Evolutionary conservation across 2,888 invertebrate species (phyloP).

Genomic region (Drosophila leonis): DNA sequence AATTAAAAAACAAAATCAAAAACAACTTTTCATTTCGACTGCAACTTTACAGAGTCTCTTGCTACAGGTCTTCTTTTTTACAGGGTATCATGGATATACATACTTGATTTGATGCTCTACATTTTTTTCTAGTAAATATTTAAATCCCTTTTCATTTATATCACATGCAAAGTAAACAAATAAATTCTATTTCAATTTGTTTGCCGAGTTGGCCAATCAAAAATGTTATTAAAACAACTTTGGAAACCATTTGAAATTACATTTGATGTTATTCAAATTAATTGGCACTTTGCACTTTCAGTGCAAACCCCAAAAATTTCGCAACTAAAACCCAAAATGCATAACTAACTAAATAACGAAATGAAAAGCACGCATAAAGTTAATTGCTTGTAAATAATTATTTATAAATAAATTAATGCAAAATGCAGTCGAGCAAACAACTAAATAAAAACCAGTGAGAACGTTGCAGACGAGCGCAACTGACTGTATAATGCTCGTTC

Average conservation of each 20-base stretch:
- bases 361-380: slow-evolving; percentile 55
- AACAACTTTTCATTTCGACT: neutral
- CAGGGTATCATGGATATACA: neutral
- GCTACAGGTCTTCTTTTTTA: neutral
- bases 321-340: slow-evolving; percentile 31
- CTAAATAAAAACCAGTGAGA: neutral
- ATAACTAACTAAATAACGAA: slow-evolving; percentile 53
- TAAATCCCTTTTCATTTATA: neutral
- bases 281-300: slow-evolving; percentile 43
- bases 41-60: neutral
- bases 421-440: slow-evolving; percentile 58
- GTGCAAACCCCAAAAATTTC: slow-evolving; percentile 27
- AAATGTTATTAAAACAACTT: slow-evolving; percentile 10
- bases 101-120: neutral
- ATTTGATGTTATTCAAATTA: slow-evolving; percentile 50
- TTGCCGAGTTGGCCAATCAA: slow-evolving; percentile 12
- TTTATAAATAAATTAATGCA: slow-evolving; percentile 65
- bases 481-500: neutral
- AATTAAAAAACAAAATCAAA: slow-evolving; percentile 37
- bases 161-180: neutral
- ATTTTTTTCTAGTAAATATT: neutral
- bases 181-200: neutral
- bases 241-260: slow-evolving; percentile 8
- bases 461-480: neutral
- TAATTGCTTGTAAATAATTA: slow-evolving; percentile 80